Conservation (phyloP, 1,140 invertebrate species). For the Episyrphus balteatus region DNA sequence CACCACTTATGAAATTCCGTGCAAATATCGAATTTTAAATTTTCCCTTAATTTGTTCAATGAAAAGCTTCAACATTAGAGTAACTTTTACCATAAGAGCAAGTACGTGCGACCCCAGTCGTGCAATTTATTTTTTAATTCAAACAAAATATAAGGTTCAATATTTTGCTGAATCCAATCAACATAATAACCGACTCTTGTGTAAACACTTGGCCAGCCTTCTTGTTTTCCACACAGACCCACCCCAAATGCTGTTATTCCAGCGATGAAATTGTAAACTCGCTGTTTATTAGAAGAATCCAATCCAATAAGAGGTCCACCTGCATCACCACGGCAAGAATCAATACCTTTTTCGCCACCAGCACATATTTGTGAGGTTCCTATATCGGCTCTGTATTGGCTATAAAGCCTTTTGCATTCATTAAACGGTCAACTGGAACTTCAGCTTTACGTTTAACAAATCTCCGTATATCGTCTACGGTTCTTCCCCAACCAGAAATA, state of each 20-base stretch:
- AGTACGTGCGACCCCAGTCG: too few species aligned
- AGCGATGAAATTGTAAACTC: constrained; percentile 36
- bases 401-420: background rate
- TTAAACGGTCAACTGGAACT: too few species aligned
- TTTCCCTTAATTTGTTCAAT: too few species aligned
- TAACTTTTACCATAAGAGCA: too few species aligned
- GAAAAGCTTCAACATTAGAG: too few species aligned
- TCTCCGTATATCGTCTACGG: constrained; percentile 45
- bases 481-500: constrained; percentile 74
- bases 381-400: background rate
- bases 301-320: constrained; percentile 54
- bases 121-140: too few species aligned
- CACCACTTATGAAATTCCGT: too few species aligned
- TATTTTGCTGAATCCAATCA: constrained; percentile 52
- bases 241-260: constrained; percentile 69
- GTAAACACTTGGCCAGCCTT: constrained; percentile 63
- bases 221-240: constrained; percentile 53
- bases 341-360: too few species aligned
- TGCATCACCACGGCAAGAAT: constrained; percentile 60
- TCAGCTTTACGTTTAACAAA: too few species aligned
- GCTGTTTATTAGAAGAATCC: constrained; percentile 4
- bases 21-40: too few species aligned
- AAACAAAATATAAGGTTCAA: constrained; percentile 30
- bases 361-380: constrained; percentile 31
- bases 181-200: constrained; percentile 55